Evolutionary conservation across 2,797 vertebrate species (phyloP).

Genomic region (Tadarida brasiliensis): DNA sequence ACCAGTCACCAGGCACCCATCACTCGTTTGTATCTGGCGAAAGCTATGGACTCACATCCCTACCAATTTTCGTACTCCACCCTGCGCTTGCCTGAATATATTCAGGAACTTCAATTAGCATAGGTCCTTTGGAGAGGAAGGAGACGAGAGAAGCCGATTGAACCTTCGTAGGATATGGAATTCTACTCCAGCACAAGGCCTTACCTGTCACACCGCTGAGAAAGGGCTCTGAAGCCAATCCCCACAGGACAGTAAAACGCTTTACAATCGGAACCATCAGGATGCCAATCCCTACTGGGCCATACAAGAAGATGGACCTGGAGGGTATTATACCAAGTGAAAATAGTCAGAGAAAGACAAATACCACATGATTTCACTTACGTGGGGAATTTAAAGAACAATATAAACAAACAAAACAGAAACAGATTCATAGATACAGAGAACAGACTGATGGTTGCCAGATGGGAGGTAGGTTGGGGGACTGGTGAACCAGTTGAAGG

Average conservation of each 20-base stretch:
- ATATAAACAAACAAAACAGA: not conserved
- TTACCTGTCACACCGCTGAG: constrained; percentile 31
- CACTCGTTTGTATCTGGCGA: constrained; percentile 56
- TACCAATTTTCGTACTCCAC: constrained; percentile 11
- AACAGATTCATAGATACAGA: not conserved
- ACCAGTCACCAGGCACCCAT: constrained; percentile 70
- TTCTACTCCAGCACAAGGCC: constrained; percentile 43
- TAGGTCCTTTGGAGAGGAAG: constrained; percentile 21
- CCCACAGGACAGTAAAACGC: not conserved
- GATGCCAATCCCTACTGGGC: not conserved
- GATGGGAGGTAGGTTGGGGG: not conserved
- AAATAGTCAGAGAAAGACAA: not conserved
- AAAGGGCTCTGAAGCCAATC: constrained; percentile 65
- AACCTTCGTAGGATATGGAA: constrained; percentile 29
- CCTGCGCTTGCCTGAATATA: constrained; percentile 13
- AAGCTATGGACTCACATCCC: constrained; percentile 53
- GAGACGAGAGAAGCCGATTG: constrained; percentile 39
- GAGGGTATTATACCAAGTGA: not conserved
- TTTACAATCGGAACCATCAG: constrained; percentile 31
- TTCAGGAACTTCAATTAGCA: constrained; percentile 58
- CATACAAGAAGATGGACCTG: not conserved
- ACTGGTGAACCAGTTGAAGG: not conserved
- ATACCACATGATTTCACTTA: not conserved
- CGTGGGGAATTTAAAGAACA: not conserved
- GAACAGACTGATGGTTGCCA: not conserved